Evolutionary conservation across 2,113 vertebrate species (phyloP).

Genomic region (Prunella himalayana): DNA sequence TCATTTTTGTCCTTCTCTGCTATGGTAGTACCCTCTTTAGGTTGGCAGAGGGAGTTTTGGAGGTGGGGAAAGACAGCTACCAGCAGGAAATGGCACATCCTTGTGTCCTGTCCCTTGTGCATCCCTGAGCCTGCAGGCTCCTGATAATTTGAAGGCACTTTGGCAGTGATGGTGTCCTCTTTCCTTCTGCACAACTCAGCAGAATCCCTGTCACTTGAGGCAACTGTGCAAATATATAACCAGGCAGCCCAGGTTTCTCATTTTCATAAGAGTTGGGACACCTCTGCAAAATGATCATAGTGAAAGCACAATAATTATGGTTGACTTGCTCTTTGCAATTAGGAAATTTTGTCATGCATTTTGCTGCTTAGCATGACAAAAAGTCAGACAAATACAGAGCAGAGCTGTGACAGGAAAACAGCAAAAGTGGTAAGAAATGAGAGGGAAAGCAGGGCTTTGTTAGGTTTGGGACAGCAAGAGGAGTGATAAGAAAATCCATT

Average conservation of each 20-base stretch:
- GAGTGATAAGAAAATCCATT: constrained; percentile 25
- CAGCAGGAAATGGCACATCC: neutral
- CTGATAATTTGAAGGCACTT: neutral
- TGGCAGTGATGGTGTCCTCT: neutral
- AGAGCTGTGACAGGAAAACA: neutral
- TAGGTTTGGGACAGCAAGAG: constrained; percentile 20
- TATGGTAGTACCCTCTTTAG: neutral
- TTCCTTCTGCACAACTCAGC: neutral
- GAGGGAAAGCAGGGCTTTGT: constrained; percentile 16
- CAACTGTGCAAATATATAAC: neutral
- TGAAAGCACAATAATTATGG: constrained; percentile 9
- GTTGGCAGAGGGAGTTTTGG: neutral
- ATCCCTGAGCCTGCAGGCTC: fast-evolving
- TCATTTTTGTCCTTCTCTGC: neutral
- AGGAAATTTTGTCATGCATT: neutral
- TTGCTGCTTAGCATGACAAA: constrained; percentile 20
- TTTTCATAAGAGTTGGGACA: neutral
- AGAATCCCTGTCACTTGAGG: neutral
- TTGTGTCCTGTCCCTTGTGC: neutral
- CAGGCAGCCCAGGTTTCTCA: neutral
- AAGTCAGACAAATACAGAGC: constrained; percentile 8
- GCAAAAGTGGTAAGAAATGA: constrained; percentile 7
- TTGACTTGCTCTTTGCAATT: constrained; percentile 25
- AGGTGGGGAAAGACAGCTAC: neutral
- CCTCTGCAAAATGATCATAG: constrained; percentile 40